Evolutionary conservation across 2,888 invertebrate genomes (phyloP).

Genomic region (Heteropelma amictum): DNA sequence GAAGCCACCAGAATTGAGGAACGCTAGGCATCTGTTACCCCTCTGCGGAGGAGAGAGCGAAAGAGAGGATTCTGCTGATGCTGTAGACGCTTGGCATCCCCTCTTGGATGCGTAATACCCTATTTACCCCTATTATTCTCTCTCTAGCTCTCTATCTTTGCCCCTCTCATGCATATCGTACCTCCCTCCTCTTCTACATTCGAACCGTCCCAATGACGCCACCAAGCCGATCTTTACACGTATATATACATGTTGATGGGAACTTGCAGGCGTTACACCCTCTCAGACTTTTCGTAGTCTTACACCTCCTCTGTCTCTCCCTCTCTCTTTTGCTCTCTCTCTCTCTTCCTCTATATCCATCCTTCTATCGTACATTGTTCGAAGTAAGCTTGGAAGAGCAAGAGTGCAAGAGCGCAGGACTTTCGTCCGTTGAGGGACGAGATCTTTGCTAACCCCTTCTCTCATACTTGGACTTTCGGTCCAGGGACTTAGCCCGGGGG

Average conservation of each 20-base stretch:
- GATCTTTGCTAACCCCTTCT: neutral
- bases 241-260: conserved; percentile 26
- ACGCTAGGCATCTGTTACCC: conserved; percentile 72
- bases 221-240: conserved; percentile 29
- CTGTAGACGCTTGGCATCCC: conserved; percentile 40
- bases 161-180: neutral
- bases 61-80: conserved; percentile 30
- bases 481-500: conserved; percentile 53
- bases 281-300: conserved; percentile 8
- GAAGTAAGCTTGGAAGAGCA: conserved; percentile 34
- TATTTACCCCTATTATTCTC: neutral
- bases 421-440: conserved; percentile 9
- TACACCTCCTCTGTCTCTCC: neutral
- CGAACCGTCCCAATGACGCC: conserved; percentile 28
- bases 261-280: neutral
- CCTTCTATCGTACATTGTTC: neutral
- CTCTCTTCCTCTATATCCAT: neutral
- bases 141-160: conserved; percentile 30
- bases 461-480: conserved; percentile 51
- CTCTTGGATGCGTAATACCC: conserved; percentile 19
- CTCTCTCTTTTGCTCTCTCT: neutral
- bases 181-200: conserved; percentile 16
- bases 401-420: conserved; percentile 42
- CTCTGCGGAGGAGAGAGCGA: conserved; percentile 54
- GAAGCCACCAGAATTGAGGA: conserved; percentile 70